phyloP scores from a whole-genome alignment of 2,797 vertebrate species.

The Melanotaenia nigrans region DNA sequence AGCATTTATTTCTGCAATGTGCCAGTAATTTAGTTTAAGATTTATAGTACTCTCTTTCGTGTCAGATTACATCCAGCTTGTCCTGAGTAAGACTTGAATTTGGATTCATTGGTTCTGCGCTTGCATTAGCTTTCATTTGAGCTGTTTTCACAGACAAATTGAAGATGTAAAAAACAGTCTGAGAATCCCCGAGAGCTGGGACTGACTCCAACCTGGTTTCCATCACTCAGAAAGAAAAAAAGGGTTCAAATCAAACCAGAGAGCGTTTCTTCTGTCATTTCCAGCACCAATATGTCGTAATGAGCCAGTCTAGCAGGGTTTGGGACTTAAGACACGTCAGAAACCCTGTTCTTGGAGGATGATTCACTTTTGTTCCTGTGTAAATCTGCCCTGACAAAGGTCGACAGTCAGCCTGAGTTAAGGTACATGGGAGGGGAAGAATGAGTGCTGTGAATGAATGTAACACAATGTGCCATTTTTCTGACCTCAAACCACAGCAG shows the following conservation, averaged over 20 bases:
- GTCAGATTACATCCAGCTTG: slow-evolving; percentile 36
- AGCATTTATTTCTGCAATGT: slow-evolving; percentile 47
- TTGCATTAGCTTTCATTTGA: slow-evolving; percentile 18
- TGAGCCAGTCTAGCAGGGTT: slow-evolving; percentile 33
- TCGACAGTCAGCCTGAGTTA: slow-evolving; percentile 39
- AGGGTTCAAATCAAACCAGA: slow-evolving; percentile 43
- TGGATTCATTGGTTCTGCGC: slow-evolving; percentile 27
- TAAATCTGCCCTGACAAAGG: slow-evolving; percentile 47
- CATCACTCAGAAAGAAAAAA: slow-evolving; percentile 27
- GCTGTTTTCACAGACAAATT: slow-evolving; percentile 7
- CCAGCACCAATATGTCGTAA: slow-evolving; percentile 40
- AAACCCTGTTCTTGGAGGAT: slow-evolving; percentile 65
- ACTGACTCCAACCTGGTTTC: slow-evolving; percentile 25
- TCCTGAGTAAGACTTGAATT: slow-evolving; percentile 52
- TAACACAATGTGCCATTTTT: slow-evolving; percentile 82
- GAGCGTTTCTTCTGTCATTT: slow-evolving; percentile 56
- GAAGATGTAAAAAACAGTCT: slow-evolving; percentile 25
- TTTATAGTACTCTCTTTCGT: slow-evolving; percentile 37
- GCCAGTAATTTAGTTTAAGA: slow-evolving; percentile 39
- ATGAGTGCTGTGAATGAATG: slow-evolving; percentile 80
- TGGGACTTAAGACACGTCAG: slow-evolving; percentile 47
- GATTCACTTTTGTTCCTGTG: slow-evolving; percentile 56
- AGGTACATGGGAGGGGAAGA: slow-evolving; percentile 28
- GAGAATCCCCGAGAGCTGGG: slow-evolving; percentile 19
- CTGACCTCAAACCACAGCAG: slow-evolving; percentile 77